A percentile compares a stretch with the other conserved stretches of the same genome.
Evolutionary conservation across 2,113 vertebrate species (phyloP).

Genomic region (Carettochelys insculpta): DNA sequence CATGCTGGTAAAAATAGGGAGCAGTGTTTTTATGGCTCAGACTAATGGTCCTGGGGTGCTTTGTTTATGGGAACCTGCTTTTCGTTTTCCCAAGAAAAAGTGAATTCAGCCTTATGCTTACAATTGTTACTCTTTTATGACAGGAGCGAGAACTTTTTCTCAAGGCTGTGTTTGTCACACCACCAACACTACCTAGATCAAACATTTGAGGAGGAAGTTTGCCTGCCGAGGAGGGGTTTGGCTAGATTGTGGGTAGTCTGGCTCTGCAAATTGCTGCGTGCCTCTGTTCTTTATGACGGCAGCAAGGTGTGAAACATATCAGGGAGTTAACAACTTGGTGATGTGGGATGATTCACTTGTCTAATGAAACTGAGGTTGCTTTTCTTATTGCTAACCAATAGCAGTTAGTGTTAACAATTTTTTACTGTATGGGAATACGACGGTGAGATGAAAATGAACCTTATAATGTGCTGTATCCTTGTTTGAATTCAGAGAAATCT

Average conservation of each 20-base stretch:
- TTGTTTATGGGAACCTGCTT: background rate
- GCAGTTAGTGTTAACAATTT: background rate
- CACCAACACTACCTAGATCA: slow-evolving; percentile 41
- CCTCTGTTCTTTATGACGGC: slow-evolving; percentile 35
- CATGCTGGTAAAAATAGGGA: slow-evolving; percentile 30
- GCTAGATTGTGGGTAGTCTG: slow-evolving; percentile 21
- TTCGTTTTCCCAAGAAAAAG: slow-evolving; percentile 24
- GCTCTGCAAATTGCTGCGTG: background rate
- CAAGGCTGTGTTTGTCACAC: slow-evolving; percentile 35
- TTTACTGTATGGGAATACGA: background rate
- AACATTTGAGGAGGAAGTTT: slow-evolving; percentile 69
- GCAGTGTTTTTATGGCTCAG: background rate
- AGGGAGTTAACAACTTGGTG: slow-evolving; percentile 20
- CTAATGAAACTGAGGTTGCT: slow-evolving; percentile 7
- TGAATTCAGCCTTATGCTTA: slow-evolving; percentile 28
- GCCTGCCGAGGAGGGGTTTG: slow-evolving; percentile 42
- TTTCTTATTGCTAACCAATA: background rate
- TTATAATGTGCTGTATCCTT: slow-evolving; percentile 12
- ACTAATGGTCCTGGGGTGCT: background rate
- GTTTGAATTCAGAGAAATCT: slow-evolving; percentile 1
- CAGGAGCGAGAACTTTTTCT: slow-evolving; percentile 5
- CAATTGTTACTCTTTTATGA: background rate
- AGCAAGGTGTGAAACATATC: slow-evolving; percentile 49
- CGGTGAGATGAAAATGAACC: background rate
- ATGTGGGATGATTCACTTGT: slow-evolving; percentile 38